Evolutionary conservation across 2,797 vertebrate species (phyloP), one percentile per base, ranked within the genome.

Genomic region (Australoheros facetus): DNA sequence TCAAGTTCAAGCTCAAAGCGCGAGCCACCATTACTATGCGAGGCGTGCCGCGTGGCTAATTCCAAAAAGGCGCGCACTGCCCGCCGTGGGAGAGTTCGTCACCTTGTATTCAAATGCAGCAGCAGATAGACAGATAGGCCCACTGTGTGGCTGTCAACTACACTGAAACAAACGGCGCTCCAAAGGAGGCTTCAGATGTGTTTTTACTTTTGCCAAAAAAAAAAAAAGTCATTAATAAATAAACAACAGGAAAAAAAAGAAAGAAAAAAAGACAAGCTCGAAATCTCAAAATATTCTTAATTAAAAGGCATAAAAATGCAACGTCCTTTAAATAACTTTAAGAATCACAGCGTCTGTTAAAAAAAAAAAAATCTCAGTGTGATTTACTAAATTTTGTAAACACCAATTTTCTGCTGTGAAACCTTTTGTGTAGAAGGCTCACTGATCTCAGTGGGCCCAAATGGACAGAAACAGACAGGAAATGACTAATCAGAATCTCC

Each of bases 1-100:
- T 96, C 95, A 96, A 96, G 95, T 96, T 96, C 95, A 96, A 96
- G 94, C 94, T 95, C 95, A 95, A 92, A 89, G 94, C 91, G 88
- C 88, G 85, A 89, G 88, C 82, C 87, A 19, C 37, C 80, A 90
- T 93, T 94, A 92, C 87, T 79, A 93, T 91, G 93, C 92, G 71
- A 87, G 93, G 92, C 92, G 90, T 87, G 93, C 93, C 88, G 92
- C 92, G 91, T 91, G 90, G 92, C 85, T 92, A 89, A 94, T 91
- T 84, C 91, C 85, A 84, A 80, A 92, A 88, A 88, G 88, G 89
- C 90, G 90, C 90, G 91, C 88, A 53, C 85, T 86, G 72, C 82
- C 84, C 83, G 85, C 79, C 89, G 83, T 93, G 91, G 88, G 92
- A 93, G 91, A 93, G 91, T 91, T 90, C 73, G 85, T 84, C 90